phyloP scores from a whole-genome alignment of 2,888 invertebrate species.

The Cataglyphis rosenhaueri region DNA sequence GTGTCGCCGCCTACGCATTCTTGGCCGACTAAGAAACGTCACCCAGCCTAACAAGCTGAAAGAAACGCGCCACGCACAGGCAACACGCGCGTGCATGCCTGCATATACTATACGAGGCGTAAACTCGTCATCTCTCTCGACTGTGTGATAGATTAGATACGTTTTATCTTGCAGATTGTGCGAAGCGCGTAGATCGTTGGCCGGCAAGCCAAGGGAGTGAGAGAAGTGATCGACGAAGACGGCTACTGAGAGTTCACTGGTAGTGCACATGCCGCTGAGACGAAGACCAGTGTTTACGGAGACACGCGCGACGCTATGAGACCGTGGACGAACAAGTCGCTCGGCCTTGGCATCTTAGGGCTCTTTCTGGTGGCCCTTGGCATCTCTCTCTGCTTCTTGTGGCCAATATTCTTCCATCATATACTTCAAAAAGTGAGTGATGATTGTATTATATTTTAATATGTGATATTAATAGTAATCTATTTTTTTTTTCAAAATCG shows the following conservation, averaged over 20 bases:
- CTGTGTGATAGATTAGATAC: conserved; percentile 72
- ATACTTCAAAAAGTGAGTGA: conserved; percentile 78
- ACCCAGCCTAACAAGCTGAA: conserved; percentile 5
- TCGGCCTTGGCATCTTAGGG: conserved; percentile 77
- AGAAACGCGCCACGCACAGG: not conserved
- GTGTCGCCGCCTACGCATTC: conserved; percentile 11
- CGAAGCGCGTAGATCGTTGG: conserved; percentile 27
- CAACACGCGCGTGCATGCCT: not conserved
- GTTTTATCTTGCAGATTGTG: conserved; percentile 67
- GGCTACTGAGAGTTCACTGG: conserved; percentile 29
- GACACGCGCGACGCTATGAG: conserved; percentile 76
- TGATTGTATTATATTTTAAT: not conserved
- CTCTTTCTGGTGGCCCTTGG: conserved; percentile 76
- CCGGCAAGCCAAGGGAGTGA: conserved; percentile 41
- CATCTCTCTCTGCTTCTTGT: conserved; percentile 73
- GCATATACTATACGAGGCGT: not conserved
- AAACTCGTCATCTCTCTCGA: conserved; percentile 27
- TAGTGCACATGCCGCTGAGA: conserved; percentile 72
- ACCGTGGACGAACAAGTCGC: conserved; percentile 79
- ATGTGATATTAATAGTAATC: not conserved
- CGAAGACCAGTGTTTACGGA: conserved; percentile 43
- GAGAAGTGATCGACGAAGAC: conserved; percentile 43
- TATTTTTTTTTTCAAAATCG: not conserved
- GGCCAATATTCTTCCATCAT: conserved; percentile 74
- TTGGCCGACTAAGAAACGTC: not conserved